A percentile compares a stretch with the other conserved stretches of the same genome.
These are phyloP conservation scores for Sebastes minor DNA, from an alignment of 2,797 vertebrate genomes.

Conservation along the genomic window DNA sequence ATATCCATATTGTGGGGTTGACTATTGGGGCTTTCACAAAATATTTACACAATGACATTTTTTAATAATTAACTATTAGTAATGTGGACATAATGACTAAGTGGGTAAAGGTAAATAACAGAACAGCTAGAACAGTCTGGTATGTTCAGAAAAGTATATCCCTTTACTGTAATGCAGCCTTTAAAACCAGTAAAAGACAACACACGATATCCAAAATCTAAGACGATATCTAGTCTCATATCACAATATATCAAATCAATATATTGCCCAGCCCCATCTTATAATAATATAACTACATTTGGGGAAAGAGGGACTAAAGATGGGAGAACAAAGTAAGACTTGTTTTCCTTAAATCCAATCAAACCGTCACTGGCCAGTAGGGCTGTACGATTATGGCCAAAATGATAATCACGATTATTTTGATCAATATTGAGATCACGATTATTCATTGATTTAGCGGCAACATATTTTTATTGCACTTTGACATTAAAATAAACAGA, in stretches of 20 bases:
- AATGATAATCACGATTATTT: too few species aligned
- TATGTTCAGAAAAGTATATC: not conserved
- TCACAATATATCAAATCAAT: not conserved
- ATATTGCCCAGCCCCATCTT: not conserved
- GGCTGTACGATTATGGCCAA: too few species aligned
- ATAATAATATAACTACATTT: not conserved
- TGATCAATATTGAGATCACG: too few species aligned
- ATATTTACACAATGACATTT: too few species aligned
- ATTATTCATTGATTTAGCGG: too few species aligned
- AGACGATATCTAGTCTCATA: not conserved
- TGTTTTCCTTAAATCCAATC: not conserved
- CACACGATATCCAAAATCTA: not conserved
- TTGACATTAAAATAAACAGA: too few species aligned
- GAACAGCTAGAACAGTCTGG: not conserved
- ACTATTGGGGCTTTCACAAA: too few species aligned
- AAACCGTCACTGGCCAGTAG: not conserved
- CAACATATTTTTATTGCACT: too few species aligned
- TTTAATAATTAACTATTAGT: not conserved
- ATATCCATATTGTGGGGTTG: too few species aligned
- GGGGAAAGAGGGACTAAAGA: not conserved
- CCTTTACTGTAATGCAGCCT: not conserved
- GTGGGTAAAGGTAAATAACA: not conserved
- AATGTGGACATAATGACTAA: not conserved
- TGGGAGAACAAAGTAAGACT: not conserved
- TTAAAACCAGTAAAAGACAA: not conserved